Percentiles rank a stretch among this genome's conserved stretches.
These are phyloP conservation scores for Oplegnathus fasciatus DNA, from an alignment of 2,113 vertebrate genomes.

Conservation along the genomic window DNA sequence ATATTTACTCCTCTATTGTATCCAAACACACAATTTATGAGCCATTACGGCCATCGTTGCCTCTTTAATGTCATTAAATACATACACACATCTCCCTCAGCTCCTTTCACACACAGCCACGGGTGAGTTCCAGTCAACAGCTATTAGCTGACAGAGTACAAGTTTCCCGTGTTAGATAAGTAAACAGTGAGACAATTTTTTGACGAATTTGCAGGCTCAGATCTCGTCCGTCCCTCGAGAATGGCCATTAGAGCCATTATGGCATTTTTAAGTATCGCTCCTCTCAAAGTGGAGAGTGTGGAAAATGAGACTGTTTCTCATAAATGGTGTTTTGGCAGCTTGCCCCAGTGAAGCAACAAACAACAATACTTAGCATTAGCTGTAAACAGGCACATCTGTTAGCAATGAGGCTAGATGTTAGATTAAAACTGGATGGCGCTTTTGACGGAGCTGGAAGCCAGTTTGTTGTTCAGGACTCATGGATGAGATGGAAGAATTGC, in stretches of 20 bases:
- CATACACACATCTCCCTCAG: not conserved
- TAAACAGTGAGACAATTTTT: slow-evolving; percentile 66
- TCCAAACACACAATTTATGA: slow-evolving; percentile 23
- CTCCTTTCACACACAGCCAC: slow-evolving; percentile 23
- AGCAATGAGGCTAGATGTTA: slow-evolving; percentile 63
- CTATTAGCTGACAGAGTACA: slow-evolving; percentile 44
- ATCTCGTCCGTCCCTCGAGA: slow-evolving; percentile 35
- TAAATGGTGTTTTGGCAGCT: slow-evolving; percentile 73
- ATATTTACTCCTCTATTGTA: slow-evolving; percentile 18
- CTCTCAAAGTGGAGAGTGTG: slow-evolving; percentile 57
- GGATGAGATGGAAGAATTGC: slow-evolving; percentile 30
- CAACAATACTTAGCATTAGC: slow-evolving; percentile 71
- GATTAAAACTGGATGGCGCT: slow-evolving; percentile 44
- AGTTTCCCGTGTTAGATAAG: slow-evolving; percentile 48
- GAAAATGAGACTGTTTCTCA: slow-evolving; percentile 75
- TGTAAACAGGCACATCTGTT: slow-evolving; percentile 77
- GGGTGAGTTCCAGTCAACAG: slow-evolving; percentile 40
- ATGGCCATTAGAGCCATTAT: slow-evolving; percentile 67
- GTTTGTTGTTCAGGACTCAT: slow-evolving; percentile 10
- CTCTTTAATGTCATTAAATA: slow-evolving; percentile 16
- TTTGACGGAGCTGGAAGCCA: slow-evolving; percentile 39
- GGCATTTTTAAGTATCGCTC: slow-evolving; percentile 50
- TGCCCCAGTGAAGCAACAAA: slow-evolving; percentile 63
- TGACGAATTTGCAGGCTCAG: slow-evolving; percentile 51
- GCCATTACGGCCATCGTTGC: slow-evolving; percentile 15